Evolutionary conservation across 2,888 invertebrate genomes (phyloP).

Genomic region (Dynastes grantii): DNA sequence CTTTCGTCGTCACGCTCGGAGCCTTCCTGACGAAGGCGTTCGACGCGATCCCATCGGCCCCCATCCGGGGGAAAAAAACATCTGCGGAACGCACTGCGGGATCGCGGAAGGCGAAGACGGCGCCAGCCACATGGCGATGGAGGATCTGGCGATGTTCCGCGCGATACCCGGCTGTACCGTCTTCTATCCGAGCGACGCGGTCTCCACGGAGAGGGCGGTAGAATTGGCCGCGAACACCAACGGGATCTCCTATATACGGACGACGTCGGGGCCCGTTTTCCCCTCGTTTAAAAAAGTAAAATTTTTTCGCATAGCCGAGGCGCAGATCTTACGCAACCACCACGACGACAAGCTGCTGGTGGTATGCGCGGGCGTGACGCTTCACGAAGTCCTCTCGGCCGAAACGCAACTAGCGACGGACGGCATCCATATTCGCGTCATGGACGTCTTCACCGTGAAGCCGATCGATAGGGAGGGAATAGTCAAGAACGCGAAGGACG

Average conservation of each 20-base stretch:
- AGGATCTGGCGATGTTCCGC: constrained; percentile 95
- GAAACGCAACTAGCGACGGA: constrained; percentile 79
- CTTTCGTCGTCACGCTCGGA: constrained; percentile 95
- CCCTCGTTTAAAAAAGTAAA: too few relatives aligned
- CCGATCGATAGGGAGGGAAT: constrained; percentile 89
- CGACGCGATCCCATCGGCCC: constrained; percentile 97
- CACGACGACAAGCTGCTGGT: constrained; percentile 84
- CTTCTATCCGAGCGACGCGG: constrained; percentile 89
- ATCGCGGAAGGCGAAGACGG: constrained; percentile 97
- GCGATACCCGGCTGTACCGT: constrained; percentile 83
- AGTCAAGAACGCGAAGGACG: constrained; percentile 80
- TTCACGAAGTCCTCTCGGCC: constrained; percentile 89
- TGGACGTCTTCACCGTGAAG: constrained; percentile 96
- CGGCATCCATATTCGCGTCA: constrained; percentile 82
- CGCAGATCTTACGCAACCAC: constrained; percentile 83
- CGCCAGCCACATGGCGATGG: constrained; percentile 97
- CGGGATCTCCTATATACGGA: constrained; percentile 94
- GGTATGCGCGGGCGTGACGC: constrained; percentile 92
- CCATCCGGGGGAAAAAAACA: too few relatives aligned
- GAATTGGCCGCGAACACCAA: constrained; percentile 93
- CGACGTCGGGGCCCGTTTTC: too few relatives aligned
- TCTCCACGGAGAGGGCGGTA: constrained; percentile 90
- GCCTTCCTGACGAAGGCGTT: constrained; percentile 94
- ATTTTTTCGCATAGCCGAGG: constrained; percentile 81
- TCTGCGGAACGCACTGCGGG: constrained; percentile 94